A percentile compares a stretch with the other conserved stretches of the same genome.
phyloP scores from a whole-genome alignment of 2,113 vertebrate genomes.

The Protobothrops mucrosquamatus region DNA sequence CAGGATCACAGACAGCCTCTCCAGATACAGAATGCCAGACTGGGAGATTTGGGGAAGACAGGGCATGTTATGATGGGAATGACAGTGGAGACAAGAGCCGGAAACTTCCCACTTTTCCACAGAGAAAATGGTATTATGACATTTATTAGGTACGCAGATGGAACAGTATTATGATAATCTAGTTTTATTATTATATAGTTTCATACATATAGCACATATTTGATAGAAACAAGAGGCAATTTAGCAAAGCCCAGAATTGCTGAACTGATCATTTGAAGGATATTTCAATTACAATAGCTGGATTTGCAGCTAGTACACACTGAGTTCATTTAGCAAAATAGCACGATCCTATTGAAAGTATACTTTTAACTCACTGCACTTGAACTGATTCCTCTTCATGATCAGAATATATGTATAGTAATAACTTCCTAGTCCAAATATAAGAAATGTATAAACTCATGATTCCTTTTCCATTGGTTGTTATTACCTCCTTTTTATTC shows the following conservation, averaged over 20 bases:
- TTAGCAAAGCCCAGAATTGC: background rate
- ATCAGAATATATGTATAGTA: background rate
- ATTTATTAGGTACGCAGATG: conserved; percentile 18
- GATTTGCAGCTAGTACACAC: background rate
- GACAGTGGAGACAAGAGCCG: background rate
- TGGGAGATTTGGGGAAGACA: background rate
- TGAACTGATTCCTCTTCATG: background rate
- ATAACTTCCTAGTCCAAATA: background rate
- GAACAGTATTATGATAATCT: conserved; percentile 25
- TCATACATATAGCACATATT: conserved; percentile 17
- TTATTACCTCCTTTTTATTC: background rate
- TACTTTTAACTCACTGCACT: background rate
- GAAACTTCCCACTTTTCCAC: conserved; percentile 3
- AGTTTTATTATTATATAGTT: conserved; percentile 20
- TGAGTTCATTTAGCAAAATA: background rate
- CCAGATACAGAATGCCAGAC: background rate
- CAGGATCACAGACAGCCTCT: background rate
- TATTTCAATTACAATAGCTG: background rate
- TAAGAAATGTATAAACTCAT: background rate
- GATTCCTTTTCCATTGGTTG: background rate
- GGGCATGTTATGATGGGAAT: background rate
- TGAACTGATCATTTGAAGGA: conserved; percentile 17
- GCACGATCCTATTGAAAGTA: background rate
- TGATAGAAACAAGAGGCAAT: conserved; percentile 11
- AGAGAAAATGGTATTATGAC: conserved; percentile 10